Evolutionary conservation across 2,797 vertebrate genomes (phyloP), one percentile per base, ranked within the genome.

Genomic region (Pipistrellus nathusii): DNA sequence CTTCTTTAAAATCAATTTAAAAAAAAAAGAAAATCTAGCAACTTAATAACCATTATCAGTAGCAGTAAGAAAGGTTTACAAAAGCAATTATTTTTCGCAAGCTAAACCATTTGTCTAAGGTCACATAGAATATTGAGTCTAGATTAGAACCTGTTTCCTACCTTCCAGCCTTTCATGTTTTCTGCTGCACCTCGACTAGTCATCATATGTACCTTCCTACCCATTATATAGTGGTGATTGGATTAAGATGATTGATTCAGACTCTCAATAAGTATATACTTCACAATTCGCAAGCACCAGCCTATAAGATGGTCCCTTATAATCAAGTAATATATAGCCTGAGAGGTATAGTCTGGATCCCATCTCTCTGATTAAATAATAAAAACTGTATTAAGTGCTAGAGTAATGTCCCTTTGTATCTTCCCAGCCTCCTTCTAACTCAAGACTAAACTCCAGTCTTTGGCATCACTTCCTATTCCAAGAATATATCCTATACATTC

Each of bases 11-110:
- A 30, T 62, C 27, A 62, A 30, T 62, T 12, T 13, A 0, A 12
- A 27, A 59, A 57, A 2, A 48, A 62, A 62, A 14, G 27, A 62
- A 59, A 62, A 62, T 62, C 25, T 62, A 94, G 78, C 55, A 73
- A 32, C 35, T 6, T 38, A 69, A 15, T 73, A 64, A 51, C 13
- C 2, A 57, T 82, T 53, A 7, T 13, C 30, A 85, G 10, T 13
- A 84, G 48, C 11, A 69, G 46, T 57, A 73, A 17, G 66, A 69
- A 64, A 69, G 6, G 0, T 72, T 88, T 51, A 32, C 32, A 32
- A 55, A 76, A 71, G 25, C 25, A 81, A 80, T 91, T 83, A 66
- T 62, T 66, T 93, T 87, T 90, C 73, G 3, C 8, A 72, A 93
- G 2, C n/a, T 38, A 94, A 93, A 14, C 77, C 72, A 86, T 62